Evolutionary conservation across 2,113 vertebrate species (phyloP).

Genomic region (Sterna hirundo): DNA sequence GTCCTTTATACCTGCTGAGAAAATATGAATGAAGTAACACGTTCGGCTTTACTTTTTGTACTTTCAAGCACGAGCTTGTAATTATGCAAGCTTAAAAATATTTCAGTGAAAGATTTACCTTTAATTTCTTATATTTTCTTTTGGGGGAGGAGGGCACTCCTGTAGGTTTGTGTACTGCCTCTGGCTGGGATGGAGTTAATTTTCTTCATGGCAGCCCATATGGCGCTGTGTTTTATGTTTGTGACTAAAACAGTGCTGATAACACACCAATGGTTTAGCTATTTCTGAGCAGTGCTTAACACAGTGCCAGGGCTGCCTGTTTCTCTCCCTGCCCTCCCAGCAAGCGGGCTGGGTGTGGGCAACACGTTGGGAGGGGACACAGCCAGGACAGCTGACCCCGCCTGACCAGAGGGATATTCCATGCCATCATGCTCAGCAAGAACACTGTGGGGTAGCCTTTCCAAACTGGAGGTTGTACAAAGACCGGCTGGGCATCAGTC

Average conservation of each 20-base stretch:
- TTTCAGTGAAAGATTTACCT: neutral
- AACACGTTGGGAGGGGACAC: neutral
- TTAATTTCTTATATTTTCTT: neutral
- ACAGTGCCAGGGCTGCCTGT: neutral
- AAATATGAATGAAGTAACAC: neutral
- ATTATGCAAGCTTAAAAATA: neutral
- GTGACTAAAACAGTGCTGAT: neutral
- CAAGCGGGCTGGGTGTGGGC: fast-evolving
- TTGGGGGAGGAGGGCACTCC: neutral
- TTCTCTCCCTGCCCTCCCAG: neutral
- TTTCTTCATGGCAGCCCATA: neutral
- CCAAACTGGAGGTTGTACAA: neutral
- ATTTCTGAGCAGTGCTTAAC: neutral
- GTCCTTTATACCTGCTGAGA: neutral
- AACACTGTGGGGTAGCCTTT: neutral
- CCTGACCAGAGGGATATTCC: neutral
- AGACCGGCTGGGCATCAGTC: neutral
- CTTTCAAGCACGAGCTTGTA: neutral
- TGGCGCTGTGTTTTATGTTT: neutral
- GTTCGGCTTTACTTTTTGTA: neutral
- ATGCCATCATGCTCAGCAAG: neutral
- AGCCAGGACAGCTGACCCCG: neutral
- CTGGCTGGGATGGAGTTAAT: neutral
- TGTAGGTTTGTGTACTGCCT: neutral
- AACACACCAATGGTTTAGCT: neutral